Evolutionary conservation across 1,140 invertebrate species (phyloP).

Genomic region (Cydia strobilella): DNA sequence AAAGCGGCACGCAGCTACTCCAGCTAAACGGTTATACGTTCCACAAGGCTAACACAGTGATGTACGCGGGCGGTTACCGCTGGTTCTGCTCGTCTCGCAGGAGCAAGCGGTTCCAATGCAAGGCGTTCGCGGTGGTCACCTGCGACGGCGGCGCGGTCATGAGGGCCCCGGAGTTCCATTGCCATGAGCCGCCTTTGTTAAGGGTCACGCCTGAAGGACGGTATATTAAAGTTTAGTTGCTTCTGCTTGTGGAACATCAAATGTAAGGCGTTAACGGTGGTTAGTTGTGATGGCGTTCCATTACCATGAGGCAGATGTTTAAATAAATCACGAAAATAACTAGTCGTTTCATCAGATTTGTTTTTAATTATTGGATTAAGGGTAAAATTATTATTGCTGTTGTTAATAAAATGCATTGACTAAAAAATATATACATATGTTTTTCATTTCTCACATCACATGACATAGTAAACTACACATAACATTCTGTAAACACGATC

Average conservation of each 20-base stretch:
- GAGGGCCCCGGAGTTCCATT: conserved; percentile 29
- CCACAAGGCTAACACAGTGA: conserved; percentile 38
- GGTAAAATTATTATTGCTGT: too few relatives aligned
- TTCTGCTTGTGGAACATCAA: background rate
- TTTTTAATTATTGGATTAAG: too few relatives aligned
- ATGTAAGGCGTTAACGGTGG: background rate
- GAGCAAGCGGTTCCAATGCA: conserved; percentile 40
- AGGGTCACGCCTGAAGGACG: background rate
- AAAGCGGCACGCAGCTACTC: conserved; percentile 39
- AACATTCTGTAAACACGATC: too few relatives aligned
- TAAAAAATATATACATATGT: too few relatives aligned
- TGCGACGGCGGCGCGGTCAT: conserved; percentile 37
- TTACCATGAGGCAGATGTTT: too few relatives aligned
- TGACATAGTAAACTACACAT: too few relatives aligned
- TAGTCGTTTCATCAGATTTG: too few relatives aligned
- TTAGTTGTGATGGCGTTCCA: background rate
- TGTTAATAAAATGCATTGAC: too few relatives aligned
- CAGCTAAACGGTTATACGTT: conserved; percentile 49
- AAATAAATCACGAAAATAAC: too few relatives aligned
- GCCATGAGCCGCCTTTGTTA: conserved; percentile 34
- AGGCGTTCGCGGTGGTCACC: conserved; percentile 42
- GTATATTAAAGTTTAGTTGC: conserved; percentile 7
- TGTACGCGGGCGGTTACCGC: conserved; percentile 32
- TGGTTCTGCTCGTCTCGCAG: conserved; percentile 47
- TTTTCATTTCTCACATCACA: too few relatives aligned